phyloP scores from a whole-genome alignment of 2,113 vertebrate species.

The Dicrurus megarhynchus region DNA sequence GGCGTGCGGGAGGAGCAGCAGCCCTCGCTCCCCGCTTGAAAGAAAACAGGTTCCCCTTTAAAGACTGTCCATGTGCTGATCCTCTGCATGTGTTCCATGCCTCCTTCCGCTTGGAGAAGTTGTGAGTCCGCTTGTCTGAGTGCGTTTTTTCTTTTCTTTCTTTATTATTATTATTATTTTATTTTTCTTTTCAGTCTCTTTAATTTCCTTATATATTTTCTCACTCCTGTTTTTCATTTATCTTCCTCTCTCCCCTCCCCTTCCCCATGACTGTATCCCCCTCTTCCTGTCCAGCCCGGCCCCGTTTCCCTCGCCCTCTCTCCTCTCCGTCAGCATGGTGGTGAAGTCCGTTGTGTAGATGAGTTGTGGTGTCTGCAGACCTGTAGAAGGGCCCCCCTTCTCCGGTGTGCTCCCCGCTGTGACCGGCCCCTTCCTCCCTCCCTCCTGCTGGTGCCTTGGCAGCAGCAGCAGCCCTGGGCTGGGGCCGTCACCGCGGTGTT shows the following conservation, averaged over 20 bases:
- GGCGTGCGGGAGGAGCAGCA: conserved; percentile 18
- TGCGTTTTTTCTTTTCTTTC: conserved; percentile 63
- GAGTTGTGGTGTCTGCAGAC: conserved; percentile 82
- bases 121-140: conserved; percentile 86
- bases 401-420: neutral
- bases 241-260: conserved; percentile 34
- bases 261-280: conserved; percentile 48
- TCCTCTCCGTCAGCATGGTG: conserved; percentile 84
- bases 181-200: conserved; percentile 52
- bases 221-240: conserved; percentile 75
- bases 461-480: neutral
- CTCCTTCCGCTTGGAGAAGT: conserved; percentile 86
- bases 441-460: neutral
- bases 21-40: conserved; percentile 32
- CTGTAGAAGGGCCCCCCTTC: conserved; percentile 69
- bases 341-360: conserved; percentile 83
- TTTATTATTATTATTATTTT: conserved; percentile 4
- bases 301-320: conserved; percentile 73
- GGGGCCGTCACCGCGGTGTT: neutral
- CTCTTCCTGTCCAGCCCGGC: conserved; percentile 33
- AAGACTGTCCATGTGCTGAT: conserved; percentile 91
- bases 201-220: conserved; percentile 60
- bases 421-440: neutral
- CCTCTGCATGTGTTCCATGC: conserved; percentile 88
- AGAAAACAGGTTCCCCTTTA: conserved; percentile 84